These are phyloP conservation scores for Polyergus mexicanus DNA, from an alignment of 1,140 invertebrate species.

Conservation along the genomic window DNA sequence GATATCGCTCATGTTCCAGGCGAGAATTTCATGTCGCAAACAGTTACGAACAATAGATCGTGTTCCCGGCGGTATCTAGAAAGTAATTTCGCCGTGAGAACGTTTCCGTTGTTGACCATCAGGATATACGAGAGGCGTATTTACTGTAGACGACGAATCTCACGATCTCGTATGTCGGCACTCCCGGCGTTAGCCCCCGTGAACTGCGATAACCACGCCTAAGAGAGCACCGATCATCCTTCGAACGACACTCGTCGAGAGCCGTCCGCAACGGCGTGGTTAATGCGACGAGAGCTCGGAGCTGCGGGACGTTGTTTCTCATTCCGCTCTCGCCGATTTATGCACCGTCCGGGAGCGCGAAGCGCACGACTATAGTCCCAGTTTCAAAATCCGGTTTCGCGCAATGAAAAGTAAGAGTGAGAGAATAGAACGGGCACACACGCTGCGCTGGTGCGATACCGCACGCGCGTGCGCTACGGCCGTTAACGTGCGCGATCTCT, in stretches of 20 bases:
- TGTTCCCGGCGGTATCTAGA: neutral
- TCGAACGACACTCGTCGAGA: slow-evolving; percentile 5
- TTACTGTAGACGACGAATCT: slow-evolving; percentile 9
- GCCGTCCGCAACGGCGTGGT: neutral
- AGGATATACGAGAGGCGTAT: slow-evolving; percentile 24
- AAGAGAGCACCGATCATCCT: slow-evolving; percentile 23
- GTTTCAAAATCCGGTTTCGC: slow-evolving; percentile 76
- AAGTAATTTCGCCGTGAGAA: slow-evolving; percentile 48
- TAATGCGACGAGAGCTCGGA: slow-evolving; percentile 8
- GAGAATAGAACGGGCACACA: slow-evolving; percentile 59
- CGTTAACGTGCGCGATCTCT: slow-evolving; percentile 35
- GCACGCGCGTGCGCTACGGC: neutral
- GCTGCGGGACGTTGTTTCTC: slow-evolving; percentile 25
- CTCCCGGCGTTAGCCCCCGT: neutral
- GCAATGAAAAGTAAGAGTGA: slow-evolving; percentile 79
- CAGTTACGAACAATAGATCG: slow-evolving; percentile 22
- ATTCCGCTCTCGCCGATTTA: neutral
- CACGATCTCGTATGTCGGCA: slow-evolving; percentile 9
- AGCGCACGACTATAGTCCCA: slow-evolving; percentile 49
- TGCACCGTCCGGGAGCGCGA: neutral
- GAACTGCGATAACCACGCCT: slow-evolving; percentile 3
- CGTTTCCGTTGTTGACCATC: slow-evolving; percentile 46
- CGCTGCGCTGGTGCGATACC: slow-evolving; percentile 43
- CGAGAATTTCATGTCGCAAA: slow-evolving; percentile 15
- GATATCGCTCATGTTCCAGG: slow-evolving; percentile 8